Conservation (phyloP, 2,113 vertebrate genomes). For the Noctilio leporinus region DNA sequence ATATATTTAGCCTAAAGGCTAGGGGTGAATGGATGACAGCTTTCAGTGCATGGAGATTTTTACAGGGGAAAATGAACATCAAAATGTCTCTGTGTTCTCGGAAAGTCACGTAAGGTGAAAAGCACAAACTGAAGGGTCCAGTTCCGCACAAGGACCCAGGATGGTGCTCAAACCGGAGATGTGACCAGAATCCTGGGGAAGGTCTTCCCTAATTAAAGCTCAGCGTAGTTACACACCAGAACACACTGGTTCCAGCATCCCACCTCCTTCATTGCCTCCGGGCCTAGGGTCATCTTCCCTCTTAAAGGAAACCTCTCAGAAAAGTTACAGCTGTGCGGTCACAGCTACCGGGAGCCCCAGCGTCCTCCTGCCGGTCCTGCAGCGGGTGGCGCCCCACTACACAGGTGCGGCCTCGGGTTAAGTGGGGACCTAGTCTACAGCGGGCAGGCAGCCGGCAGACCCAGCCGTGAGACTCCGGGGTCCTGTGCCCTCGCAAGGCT, state of each 20-base stretch:
- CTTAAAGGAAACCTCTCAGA: not conserved
- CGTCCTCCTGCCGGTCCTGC: fast-evolving
- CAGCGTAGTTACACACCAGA: not conserved
- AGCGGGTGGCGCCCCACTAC: not conserved
- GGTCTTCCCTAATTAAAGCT: not conserved
- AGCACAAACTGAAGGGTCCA: not conserved
- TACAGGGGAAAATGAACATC: not conserved
- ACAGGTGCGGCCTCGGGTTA: not conserved
- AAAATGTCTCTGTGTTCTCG: not conserved
- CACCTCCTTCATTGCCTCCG: not conserved
- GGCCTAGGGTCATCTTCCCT: not conserved
- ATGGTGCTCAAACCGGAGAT: not conserved
- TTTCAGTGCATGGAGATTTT: not conserved
- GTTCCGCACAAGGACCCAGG: not conserved
- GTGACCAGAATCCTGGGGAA: not conserved
- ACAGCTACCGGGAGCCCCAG: not conserved
- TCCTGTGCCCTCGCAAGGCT: not conserved
- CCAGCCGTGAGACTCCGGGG: not conserved
- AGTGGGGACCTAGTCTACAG: not conserved
- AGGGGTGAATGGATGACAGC: not conserved
- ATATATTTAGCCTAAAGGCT: not conserved
- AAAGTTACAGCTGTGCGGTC: not conserved
- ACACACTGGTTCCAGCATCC: not conserved
- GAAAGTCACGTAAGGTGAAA: not conserved
- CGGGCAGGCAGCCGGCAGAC: too few relatives aligned